Evolutionary conservation across 2,797 vertebrate genomes (phyloP), one percentile per base, ranked within the genome.

Genomic region (Fistularia tabacaria): DNA sequence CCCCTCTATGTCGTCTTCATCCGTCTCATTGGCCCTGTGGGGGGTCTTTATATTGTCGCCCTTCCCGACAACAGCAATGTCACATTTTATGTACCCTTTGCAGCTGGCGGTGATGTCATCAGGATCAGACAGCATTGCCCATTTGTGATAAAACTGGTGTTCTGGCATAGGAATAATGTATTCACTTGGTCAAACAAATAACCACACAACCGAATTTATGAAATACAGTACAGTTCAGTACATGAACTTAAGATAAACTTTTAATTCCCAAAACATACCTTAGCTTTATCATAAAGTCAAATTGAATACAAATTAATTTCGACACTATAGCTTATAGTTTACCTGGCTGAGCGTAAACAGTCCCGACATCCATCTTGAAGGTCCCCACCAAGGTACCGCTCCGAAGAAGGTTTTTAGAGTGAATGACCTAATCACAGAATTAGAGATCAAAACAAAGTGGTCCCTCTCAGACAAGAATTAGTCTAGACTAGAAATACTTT

Each of bases 71-170:
- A 99, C 94, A 0, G 95, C 93, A 0, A 99, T 73, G 68, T 98
- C 95, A 60, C 96, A 98, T 81, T 98, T 99, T 9, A 99, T 77
- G 0, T 98, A 99, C 45, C 97, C 96, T 81, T 98, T 99, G 66
- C 94, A 92, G 6, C 95, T 87, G 0, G 95, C 92, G 0, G 94
- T 97, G 83, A 98, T 94, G 83, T 98, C 96, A 36, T 95, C 94
- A 0, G 95, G 96, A 66, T 98, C 96, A 0, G 93, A 96, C 62
- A 98, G 81, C 71, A 91, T 84, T 42, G 97, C 96, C 97, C 96
- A 99, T 69, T 94, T 99, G 89, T 98, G 97, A 64, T 96, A 94
- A 81, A 98, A 98, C 85, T 98, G 96, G 74, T 98, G 97, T 58
- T 98, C 96, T 99, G 85, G 0, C 38, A 57, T 5, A 14, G 11